phyloP scores from a whole-genome alignment of 2,797 vertebrate genomes.

The Orientallactaga sibirica region DNA sequence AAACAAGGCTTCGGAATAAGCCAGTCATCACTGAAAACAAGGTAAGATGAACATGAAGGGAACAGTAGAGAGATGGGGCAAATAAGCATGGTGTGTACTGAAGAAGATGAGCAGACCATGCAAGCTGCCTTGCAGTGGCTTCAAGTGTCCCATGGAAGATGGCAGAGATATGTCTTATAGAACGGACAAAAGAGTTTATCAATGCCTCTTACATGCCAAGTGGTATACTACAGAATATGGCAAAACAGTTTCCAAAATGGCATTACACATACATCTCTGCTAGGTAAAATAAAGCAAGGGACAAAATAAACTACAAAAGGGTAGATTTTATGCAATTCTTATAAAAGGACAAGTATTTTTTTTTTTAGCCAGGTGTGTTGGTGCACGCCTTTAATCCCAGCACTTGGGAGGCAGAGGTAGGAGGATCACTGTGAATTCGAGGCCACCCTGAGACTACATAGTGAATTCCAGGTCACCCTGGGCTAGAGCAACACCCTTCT shows the following conservation, averaged over 20 bases:
- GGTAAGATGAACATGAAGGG: neutral
- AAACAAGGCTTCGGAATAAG: neutral
- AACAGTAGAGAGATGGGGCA: neutral
- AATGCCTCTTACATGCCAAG: neutral
- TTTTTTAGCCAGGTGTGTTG: neutral
- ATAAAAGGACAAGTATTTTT: neutral
- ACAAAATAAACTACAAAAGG: neutral
- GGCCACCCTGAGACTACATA: too few relatives aligned
- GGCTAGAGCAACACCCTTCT: too few relatives aligned
- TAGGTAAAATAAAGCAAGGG: neutral
- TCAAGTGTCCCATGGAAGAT: neutral
- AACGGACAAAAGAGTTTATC: neutral
- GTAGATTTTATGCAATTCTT: neutral
- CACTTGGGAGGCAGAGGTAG: too few relatives aligned
- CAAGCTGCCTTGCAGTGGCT: neutral
- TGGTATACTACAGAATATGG: neutral
- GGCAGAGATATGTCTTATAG: neutral
- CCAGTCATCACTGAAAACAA: neutral
- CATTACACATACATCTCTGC: neutral
- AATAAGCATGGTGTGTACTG: neutral
- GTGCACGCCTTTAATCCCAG: too few relatives aligned
- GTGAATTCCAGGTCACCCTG: too few relatives aligned
- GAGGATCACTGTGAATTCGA: too few relatives aligned
- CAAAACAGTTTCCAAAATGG: neutral
- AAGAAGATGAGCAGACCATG: neutral